phyloP scores from a whole-genome alignment of 2,888 invertebrate species.

The Melinaea menophilus region DNA sequence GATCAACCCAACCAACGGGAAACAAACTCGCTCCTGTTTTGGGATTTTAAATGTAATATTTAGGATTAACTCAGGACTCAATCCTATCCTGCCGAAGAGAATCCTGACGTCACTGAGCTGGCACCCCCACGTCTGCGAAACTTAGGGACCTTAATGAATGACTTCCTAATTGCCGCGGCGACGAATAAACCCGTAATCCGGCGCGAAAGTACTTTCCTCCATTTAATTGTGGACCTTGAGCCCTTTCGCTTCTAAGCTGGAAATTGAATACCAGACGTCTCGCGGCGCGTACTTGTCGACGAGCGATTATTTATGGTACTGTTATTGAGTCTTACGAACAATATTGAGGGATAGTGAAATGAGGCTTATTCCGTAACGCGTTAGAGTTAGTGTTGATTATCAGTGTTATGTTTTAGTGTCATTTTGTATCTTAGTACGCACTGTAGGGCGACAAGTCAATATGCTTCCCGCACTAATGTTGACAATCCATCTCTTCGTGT shows the following conservation, averaged over 20 bases:
- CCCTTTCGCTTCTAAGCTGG: constrained; percentile 62
- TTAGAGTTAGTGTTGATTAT: constrained; percentile 40
- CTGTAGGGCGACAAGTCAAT: constrained; percentile 67
- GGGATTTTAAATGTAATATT: constrained; percentile 42
- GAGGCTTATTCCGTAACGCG: constrained; percentile 45
- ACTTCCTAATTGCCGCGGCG: constrained; percentile 77
- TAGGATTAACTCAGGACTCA: constrained; percentile 12
- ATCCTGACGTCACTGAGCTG: constrained; percentile 63
- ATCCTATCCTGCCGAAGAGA: constrained; percentile 46
- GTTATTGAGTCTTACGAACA: constrained; percentile 48
- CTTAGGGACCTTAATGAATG: constrained; percentile 78
- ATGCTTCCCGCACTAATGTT: constrained; percentile 73
- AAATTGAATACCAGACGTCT: constrained; percentile 66
- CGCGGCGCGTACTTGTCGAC: constrained; percentile 59
- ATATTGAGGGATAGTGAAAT: constrained; percentile 41
- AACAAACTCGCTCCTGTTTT: constrained; percentile 58
- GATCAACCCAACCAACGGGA: constrained; percentile 47
- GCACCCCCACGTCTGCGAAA: constrained; percentile 77
- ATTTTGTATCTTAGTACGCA: constrained; percentile 26
- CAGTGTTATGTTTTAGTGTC: constrained; percentile 25
- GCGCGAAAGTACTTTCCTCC: constrained; percentile 54
- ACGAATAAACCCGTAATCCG: constrained; percentile 72
- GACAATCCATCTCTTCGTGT: constrained; percentile 73
- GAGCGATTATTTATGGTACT: constrained; percentile 47
- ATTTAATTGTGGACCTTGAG: constrained; percentile 72